Conservation (phyloP, 2,113 vertebrate species). For the Mesembrinibis cayennensis region DNA sequence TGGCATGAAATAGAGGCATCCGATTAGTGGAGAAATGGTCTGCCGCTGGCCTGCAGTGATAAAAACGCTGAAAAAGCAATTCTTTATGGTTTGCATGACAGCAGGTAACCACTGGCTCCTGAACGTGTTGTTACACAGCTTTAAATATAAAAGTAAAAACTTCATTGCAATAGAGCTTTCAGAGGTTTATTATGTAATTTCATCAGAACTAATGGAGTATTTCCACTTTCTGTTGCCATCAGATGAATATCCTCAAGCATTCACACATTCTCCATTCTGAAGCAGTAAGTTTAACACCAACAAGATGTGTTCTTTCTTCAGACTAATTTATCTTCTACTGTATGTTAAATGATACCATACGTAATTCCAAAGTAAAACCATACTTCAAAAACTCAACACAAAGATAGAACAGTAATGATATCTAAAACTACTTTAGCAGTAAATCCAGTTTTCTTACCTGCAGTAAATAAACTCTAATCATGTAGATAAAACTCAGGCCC, state of each 20-base stretch:
- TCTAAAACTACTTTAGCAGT: neutral
- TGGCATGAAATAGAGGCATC: neutral
- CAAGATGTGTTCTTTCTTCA: neutral
- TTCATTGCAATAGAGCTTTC: neutral
- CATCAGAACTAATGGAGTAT: neutral
- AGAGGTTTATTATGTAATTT: neutral
- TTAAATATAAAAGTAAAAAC: neutral
- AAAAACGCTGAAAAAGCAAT: neutral
- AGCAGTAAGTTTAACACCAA: neutral
- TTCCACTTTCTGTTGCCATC: neutral
- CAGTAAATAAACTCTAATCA: slow-evolving; percentile 98
- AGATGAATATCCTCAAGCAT: neutral
- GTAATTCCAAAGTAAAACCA: neutral
- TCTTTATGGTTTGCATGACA: neutral
- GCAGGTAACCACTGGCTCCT: neutral
- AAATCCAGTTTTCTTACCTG: slow-evolving; percentile 77
- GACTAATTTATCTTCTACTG: neutral
- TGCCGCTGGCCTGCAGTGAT: neutral
- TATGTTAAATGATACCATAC: accelerated
- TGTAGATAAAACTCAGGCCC: slow-evolving; percentile 90
- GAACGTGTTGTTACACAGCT: neutral
- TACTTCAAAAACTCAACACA: neutral
- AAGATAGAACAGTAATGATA: neutral
- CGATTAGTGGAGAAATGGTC: neutral
- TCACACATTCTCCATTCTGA: neutral